Base-by-base conservation (phyloP, 1,140 invertebrate species). In the Drosophila bifasciata region DNA sequence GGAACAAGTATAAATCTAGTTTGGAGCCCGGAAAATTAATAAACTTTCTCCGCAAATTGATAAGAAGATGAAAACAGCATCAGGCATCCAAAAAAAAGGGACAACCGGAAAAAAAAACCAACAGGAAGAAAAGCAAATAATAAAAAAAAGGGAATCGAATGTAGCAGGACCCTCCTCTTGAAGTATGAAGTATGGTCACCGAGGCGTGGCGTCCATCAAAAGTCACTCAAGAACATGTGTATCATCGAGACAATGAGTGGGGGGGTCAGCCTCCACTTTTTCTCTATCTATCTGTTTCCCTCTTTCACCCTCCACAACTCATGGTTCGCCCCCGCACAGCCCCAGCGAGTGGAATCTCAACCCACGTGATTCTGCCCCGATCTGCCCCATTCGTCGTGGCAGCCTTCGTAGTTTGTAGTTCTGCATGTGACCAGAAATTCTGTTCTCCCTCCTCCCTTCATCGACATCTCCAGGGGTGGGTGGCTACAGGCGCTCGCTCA, bases 211-310 rank as follows among this genome's bases (percentile, higher is more conserved):
- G 67, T 74, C 50, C 57, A 68, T 79, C 76, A 79, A 60, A 64
- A 79, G 80, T 85, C 80, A 72, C 66, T 84, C 66, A 76, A 74
- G 72, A 67, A 85, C 71, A 85, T 84, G 61, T 85, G 79, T 73
- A 63, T 56, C 40, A 25, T 15, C 32, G 32, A 36, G 19, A 15
- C 39, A 55, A 43, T 43, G 52, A 55, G 52, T 5, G 40, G 43
- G 21, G 40, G 40, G 23, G 36, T 28, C 66, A 39, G 55, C 56
- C 67, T 51, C 28, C 40, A 39, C 64, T 49, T 36, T 8, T 5
- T 41, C 13, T 46, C 41, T 57, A 43, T 52, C n/a, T 19, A 19
- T 49, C 50, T 36, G 50, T 41, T 45, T 62, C 56, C 23, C 45
- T 51, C 41, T 50, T 32, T 28, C 45, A n/a, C n/a, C 68, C 51